Percentiles rank a stretch among this genome's conserved stretches.
phyloP scores from a whole-genome alignment of 2,888 invertebrate species.

The Teleogryllus oceanicus region DNA sequence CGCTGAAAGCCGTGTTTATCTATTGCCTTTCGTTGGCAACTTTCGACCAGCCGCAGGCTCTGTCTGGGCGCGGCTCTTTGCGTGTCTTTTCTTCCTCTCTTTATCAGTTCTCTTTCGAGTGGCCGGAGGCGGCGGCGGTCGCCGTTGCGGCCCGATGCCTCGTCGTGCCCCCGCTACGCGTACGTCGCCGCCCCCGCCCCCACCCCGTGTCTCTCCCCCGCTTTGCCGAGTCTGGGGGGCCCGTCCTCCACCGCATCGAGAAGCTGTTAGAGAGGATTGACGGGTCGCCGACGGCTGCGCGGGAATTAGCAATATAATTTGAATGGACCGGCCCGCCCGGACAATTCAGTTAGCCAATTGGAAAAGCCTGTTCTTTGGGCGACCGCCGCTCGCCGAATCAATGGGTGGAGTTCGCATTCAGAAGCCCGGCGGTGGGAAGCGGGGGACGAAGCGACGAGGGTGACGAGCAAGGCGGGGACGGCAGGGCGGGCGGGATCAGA shows the following conservation, averaged over 20 bases:
- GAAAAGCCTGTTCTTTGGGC: conserved; percentile 9
- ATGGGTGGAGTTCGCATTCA: conserved; percentile 1
- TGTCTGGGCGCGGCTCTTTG: neutral
- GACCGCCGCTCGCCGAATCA: neutral
- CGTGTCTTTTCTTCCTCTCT: neutral
- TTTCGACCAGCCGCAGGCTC: neutral
- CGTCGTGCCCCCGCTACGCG: neutral
- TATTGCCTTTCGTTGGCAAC: neutral
- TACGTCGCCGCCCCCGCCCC: neutral
- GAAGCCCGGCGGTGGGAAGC: neutral
- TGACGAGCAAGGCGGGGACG: too few species aligned
- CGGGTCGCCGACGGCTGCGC: neutral
- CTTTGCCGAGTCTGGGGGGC: neutral
- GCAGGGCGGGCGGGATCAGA: too few species aligned
- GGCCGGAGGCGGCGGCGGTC: neutral
- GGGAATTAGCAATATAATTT: conserved; percentile 18
- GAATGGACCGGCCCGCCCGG: neutral
- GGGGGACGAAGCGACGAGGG: neutral
- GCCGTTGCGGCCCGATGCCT: neutral
- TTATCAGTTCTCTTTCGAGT: neutral
- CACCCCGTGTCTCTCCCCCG: neutral
- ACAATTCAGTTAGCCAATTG: conserved; percentile 10
- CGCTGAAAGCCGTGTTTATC: neutral
- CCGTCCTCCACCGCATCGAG: neutral
- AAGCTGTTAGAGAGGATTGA: conserved; percentile 2